Base-by-base conservation (phyloP, 2,888 invertebrate genomes). In the Drosophila niveifrons region DNA sequence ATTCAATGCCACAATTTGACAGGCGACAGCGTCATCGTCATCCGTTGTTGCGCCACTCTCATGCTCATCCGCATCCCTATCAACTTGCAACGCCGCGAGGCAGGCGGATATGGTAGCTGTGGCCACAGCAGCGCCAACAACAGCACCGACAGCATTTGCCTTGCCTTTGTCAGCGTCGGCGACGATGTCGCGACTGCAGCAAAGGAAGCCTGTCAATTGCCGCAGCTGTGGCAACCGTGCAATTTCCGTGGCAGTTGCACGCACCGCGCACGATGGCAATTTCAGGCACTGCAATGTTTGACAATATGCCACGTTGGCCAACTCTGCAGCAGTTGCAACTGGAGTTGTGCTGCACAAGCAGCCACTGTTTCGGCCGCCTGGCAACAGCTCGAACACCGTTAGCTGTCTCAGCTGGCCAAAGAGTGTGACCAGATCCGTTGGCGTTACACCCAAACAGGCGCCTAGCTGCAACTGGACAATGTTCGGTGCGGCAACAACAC, bases 161-260 rank as follows among this genome's bases (percentile, higher is more conserved):
- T 52, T 39, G 28, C 23, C 66, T 68, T 77, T 71, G 69, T 66
- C 72, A 36, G 65, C 66, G 50, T 62, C 58, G 10, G 11, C 31
- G 57, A 67, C 65, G 15, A 13, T 41, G 66, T 39, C 48, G 59
- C 39, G 41, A 61, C 61, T 48, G 50, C 48, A 56, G 64, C 88
- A 88, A 34, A 85, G 73, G 70, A 81, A 83, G 59, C 75, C 77
- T 29, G 73, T 82, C 83, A 83, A 71, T 53, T 70, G 80, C 9
- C 53, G 75, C 53, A 85, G 66, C 48, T 75, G 67, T 29, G 75
- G 66, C 75, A 85, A 66, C 17, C 58, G 66, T 4, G 72, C 74
- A 68, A 85, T 72, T 69, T 69, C 55, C 67, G n/a, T 15, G 28
- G 64, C 52, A 11, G 68, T 56, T 56, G 72, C 64, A 18, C 71